These are phyloP conservation scores for Clusia tigrina DNA, from an alignment of 2,888 invertebrate species.

Conservation along the genomic window DNA sequence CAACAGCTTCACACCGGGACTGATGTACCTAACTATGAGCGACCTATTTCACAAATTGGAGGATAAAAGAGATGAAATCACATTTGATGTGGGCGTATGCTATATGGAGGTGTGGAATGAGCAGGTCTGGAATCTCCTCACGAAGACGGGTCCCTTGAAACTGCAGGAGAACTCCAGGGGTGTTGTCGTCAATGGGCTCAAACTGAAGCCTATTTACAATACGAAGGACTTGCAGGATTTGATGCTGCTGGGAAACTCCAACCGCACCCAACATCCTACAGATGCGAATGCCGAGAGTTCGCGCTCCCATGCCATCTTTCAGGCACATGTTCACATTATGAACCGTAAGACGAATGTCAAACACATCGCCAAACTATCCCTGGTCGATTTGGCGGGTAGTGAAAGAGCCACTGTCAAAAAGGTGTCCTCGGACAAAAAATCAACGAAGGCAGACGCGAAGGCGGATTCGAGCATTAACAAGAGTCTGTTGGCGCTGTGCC, in stretches of 20 bases:
- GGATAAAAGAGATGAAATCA: constrained; percentile 71
- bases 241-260: constrained; percentile 80
- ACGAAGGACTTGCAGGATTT: constrained; percentile 77
- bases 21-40: constrained; percentile 86
- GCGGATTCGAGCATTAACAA: constrained; percentile 92
- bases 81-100: constrained; percentile 80
- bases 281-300: constrained; percentile 92
- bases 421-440: constrained; percentile 75
- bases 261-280: constrained; percentile 89
- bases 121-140: constrained; percentile 81
- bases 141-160: constrained; percentile 72
- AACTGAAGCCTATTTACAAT: constrained; percentile 73
- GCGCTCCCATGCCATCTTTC: constrained; percentile 90
- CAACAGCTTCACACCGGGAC: constrained; percentile 75
- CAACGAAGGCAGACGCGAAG: too few relatives aligned
- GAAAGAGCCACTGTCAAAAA: constrained; percentile 86
- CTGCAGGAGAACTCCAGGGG: constrained; percentile 81
- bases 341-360: constrained; percentile 70
- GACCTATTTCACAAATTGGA: constrained; percentile 80
- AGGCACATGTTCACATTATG: constrained; percentile 73
- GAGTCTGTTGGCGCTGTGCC: constrained; percentile 83
- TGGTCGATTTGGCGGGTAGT: constrained; percentile 92
- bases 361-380: constrained; percentile 82
- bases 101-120: constrained; percentile 87
- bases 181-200: constrained; percentile 79